Base-by-base conservation (phyloP, 2,113 vertebrate species). In the Hippocampus barbouri region DNA sequence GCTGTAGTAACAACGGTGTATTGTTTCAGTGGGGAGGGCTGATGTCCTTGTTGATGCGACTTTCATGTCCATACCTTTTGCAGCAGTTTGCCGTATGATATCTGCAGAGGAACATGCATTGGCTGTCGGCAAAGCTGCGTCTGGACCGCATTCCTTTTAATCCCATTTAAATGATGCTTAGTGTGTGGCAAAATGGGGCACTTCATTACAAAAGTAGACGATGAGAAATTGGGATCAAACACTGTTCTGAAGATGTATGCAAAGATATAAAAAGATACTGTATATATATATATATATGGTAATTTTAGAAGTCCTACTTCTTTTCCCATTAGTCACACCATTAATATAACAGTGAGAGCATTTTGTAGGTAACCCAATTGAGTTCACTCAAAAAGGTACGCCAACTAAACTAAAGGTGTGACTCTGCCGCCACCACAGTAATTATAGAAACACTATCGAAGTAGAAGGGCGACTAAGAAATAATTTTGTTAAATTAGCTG, bases 11-110 rank as follows among this genome's bases (percentile, higher is more conserved):
- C 34, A 77, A 68, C 73, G 45, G 75, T 70, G 84, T 85, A 89
- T 82, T 80, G 76, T 89, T 90, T 87, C 69, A 76, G 76, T 21
- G 84, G 81, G 76, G 70, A 83, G 71, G 53, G 71, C 80, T 79
- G 85, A 85, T 85, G 73, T 82, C 73, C 70, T 67, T 89, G 83
- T 86, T 84, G 79, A 88, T 85, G 81, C 83, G 87, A 87, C 77
- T 79, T 79, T 81, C 83, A 87, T 89, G 80, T 86, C 83, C 84
- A 80, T 83, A 87, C 84, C 83, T 34, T 76, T 79, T 75, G 83
- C 84, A 74, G 78, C 68, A 78, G 69, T 71, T 75, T 76, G 62
- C 82, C 78, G 81, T 79, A 64, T 76, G 80, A 84, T 85, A 86
- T 78, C 59, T 79, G 69, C 68, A 23, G 59, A 72, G 76, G 40